These are phyloP conservation scores for Elgonia sp. DNA, from an alignment of 2,888 invertebrate species.

Conservation along the genomic window DNA sequence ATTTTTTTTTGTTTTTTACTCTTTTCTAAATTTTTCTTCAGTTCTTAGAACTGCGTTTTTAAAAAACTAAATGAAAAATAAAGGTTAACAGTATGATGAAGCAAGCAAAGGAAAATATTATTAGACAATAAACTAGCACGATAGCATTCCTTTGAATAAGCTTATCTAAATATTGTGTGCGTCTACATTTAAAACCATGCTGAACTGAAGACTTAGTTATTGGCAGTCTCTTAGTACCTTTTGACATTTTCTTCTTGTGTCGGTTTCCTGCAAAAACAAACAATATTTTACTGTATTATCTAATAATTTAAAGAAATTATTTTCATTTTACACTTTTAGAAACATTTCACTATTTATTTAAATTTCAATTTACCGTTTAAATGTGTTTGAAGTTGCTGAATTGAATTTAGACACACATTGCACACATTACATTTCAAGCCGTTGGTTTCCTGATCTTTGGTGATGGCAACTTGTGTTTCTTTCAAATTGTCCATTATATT, in stretches of 20 bases:
- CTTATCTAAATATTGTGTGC: slow-evolving; percentile 83
- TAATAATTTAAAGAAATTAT: not conserved
- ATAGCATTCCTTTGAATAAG: slow-evolving; percentile 83
- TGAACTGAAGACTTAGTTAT: slow-evolving; percentile 80
- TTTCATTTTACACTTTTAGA: too few relatives aligned
- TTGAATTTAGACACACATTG: slow-evolving; percentile 87
- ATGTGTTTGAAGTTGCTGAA: slow-evolving; percentile 87
- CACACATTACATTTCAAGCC: slow-evolving; percentile 87
- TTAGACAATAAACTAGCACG: slow-evolving; percentile 83
- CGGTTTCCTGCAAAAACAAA: slow-evolving; percentile 83
- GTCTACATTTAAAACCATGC: slow-evolving; percentile 84
- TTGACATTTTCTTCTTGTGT: slow-evolving; percentile 85
- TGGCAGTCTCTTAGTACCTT: slow-evolving; percentile 85
- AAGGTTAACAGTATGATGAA: slow-evolving; percentile 83
- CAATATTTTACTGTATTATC: not conserved
- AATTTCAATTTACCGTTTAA: slow-evolving; percentile 83
- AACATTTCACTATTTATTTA: too few relatives aligned
- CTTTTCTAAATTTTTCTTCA: slow-evolving; percentile 32
- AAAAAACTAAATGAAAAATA: slow-evolving; percentile 82
- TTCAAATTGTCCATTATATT: slow-evolving; percentile 85
- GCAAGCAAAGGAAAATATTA: slow-evolving; percentile 85
- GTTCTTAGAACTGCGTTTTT: slow-evolving; percentile 70
- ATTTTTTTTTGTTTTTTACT: slow-evolving; percentile 33
- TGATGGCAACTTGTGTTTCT: slow-evolving; percentile 85
- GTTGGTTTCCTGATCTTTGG: slow-evolving; percentile 85